Evolutionary conservation across 2,888 invertebrate species (phyloP).

Genomic region (Calliphora vomitoria): DNA sequence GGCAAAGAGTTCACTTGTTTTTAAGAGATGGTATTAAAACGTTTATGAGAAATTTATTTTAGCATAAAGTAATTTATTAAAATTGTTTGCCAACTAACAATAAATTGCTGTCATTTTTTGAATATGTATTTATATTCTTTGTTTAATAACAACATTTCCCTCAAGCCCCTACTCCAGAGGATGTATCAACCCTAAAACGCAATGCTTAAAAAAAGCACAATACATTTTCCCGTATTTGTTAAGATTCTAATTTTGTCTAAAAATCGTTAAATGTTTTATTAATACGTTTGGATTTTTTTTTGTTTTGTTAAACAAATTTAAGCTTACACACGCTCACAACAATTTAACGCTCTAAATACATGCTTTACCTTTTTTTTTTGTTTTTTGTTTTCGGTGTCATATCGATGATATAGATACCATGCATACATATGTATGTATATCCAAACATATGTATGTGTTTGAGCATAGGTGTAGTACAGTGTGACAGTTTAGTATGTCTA

Average conservation of each 20-base stretch:
- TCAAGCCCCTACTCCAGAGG: neutral
- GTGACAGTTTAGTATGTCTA: neutral
- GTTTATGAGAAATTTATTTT: too few relatives aligned
- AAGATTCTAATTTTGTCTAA: neutral
- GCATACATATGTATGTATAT: neutral
- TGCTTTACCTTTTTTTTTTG: neutral
- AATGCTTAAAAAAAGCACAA: neutral
- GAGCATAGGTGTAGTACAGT: neutral
- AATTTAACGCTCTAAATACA: slow-evolving; percentile 36
- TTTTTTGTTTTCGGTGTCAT: neutral
- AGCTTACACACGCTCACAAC: slow-evolving; percentile 9
- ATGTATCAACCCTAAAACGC: neutral
- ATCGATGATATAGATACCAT: neutral
- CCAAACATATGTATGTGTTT: too few relatives aligned
- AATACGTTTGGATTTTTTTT: neutral
- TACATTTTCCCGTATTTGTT: neutral
- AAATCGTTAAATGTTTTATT: slow-evolving; percentile 13
- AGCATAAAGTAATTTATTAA: too few relatives aligned
- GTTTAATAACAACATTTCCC: too few relatives aligned
- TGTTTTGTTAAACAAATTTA: slow-evolving; percentile 16
- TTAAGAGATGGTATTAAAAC: too few relatives aligned
- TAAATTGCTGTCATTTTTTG: too few relatives aligned
- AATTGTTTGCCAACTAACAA: too few relatives aligned
- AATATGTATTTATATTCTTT: too few relatives aligned
- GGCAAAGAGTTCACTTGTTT: too few relatives aligned